Evolutionary conservation across 2,113 vertebrate species (phyloP).

Genomic region (Austrofundulus limnaeus): DNA sequence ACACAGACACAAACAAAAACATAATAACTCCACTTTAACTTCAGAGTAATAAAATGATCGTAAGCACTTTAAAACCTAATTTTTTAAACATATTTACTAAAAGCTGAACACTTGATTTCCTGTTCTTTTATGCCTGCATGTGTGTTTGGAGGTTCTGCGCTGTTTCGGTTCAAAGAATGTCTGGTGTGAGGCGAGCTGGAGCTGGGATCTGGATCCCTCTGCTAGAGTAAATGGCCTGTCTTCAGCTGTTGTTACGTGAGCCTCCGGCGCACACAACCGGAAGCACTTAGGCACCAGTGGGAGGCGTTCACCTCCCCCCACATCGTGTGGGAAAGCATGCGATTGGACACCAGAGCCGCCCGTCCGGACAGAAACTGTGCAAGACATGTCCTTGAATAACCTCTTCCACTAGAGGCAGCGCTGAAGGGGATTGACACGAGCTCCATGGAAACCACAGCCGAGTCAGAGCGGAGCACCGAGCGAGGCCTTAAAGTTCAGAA

Average conservation of each 20-base stretch:
- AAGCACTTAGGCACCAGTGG: conserved; percentile 37
- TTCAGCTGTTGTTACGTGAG: conserved; percentile 59
- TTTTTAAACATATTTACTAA: conserved; percentile 12
- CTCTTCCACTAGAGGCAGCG: conserved; percentile 37
- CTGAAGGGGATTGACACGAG: conserved; percentile 52
- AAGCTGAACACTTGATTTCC: conserved; percentile 9
- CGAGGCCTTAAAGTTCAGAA: conserved; percentile 42
- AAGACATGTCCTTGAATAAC: conserved; percentile 67
- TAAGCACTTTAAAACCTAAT: not conserved
- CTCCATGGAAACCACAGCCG: conserved; percentile 56
- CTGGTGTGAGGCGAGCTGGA: conserved; percentile 34
- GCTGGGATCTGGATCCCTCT: conserved; percentile 21
- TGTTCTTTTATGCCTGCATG: not conserved
- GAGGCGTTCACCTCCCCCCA: conserved; percentile 14
- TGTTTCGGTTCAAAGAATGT: conserved; percentile 35
- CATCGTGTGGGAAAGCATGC: not conserved
- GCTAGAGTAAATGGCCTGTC: conserved; percentile 29
- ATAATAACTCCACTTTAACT: no score
- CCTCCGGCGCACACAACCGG: conserved; percentile 50
- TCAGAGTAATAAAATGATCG: no score
- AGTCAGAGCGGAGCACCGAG: conserved; percentile 28
- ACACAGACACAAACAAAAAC: no score
- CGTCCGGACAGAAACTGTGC: conserved; percentile 40
- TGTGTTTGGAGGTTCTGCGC: conserved; percentile 11
- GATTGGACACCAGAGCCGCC: conserved; percentile 54